phyloP scores from a whole-genome alignment of 2,888 invertebrate genomes.

The Dioctria rufipes region DNA sequence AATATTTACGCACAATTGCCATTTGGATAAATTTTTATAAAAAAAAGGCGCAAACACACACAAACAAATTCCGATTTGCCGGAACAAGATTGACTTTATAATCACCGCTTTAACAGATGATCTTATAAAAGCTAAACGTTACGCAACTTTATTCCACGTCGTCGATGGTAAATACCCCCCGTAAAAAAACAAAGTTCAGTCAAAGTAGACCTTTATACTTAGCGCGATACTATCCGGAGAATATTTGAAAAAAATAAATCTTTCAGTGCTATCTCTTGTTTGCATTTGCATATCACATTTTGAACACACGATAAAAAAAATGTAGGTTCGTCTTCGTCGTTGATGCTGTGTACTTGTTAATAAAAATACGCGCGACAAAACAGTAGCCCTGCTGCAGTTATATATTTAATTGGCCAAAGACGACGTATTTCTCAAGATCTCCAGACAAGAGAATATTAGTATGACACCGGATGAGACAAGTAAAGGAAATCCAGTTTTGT shows the following conservation, averaged over 20 bases:
- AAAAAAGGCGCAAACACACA: neutral
- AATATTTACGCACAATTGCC: neutral
- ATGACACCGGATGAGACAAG: slow-evolving; percentile 22
- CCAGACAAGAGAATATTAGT: neutral
- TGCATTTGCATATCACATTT: neutral
- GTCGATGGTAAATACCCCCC: neutral
- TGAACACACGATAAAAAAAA: neutral
- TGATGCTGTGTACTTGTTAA: neutral
- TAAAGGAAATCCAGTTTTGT: neutral
- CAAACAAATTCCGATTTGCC: neutral
- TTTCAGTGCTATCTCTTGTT: neutral
- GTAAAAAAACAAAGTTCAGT: neutral
- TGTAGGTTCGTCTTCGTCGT: neutral
- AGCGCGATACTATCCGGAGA: neutral
- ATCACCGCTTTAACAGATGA: neutral
- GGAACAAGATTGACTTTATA: neutral
- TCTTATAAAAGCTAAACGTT: neutral
- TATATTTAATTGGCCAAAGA: neutral
- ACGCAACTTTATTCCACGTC: neutral
- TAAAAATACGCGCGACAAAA: neutral
- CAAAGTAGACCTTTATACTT: neutral
- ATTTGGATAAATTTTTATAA: too few relatives aligned
- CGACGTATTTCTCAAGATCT: neutral
- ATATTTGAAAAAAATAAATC: neutral
- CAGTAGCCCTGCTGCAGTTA: too few relatives aligned